These are phyloP conservation scores for Oscheius sp. DNA, from an alignment of 2,888 invertebrate species.

Conservation along the genomic window DNA sequence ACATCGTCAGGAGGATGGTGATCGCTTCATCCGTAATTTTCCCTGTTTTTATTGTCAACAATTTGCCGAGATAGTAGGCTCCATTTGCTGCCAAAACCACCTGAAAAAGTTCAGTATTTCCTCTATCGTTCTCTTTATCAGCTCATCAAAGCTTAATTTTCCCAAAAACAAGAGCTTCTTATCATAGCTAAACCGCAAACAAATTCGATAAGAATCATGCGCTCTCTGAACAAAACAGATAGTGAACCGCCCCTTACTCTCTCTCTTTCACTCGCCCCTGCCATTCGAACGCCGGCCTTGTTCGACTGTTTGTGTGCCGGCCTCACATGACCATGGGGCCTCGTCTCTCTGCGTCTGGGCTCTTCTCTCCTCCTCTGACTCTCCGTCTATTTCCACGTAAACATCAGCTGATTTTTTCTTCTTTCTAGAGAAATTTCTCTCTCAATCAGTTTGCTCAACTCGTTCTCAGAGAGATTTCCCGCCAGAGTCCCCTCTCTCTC, in stretches of 20 bases:
- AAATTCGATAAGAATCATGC: background rate
- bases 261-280: background rate
- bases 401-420: conserved; percentile 21
- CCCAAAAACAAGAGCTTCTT: background rate
- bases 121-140: conserved; percentile 1
- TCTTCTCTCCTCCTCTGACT: background rate
- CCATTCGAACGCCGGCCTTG: conserved; percentile 3
- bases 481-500: too few relatives aligned
- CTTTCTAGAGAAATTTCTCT: background rate
- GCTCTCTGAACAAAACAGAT: background rate
- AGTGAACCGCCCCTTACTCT: background rate
- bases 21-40: conserved; percentile 34
- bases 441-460: background rate
- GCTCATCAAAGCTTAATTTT: background rate
- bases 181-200: too few relatives aligned
- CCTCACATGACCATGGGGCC: conserved; percentile 15
- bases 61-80: conserved; percentile 55
- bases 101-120: conserved; percentile 36
- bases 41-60: conserved; percentile 34
- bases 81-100: conserved; percentile 53
- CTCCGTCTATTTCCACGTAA: background rate
- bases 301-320: conserved; percentile 11
- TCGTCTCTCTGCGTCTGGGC: background rate
- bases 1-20: conserved; percentile 33
- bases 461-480: too few relatives aligned